Conservation (phyloP, 2,113 vertebrate species). For the Callorhinus ursinus region DNA sequence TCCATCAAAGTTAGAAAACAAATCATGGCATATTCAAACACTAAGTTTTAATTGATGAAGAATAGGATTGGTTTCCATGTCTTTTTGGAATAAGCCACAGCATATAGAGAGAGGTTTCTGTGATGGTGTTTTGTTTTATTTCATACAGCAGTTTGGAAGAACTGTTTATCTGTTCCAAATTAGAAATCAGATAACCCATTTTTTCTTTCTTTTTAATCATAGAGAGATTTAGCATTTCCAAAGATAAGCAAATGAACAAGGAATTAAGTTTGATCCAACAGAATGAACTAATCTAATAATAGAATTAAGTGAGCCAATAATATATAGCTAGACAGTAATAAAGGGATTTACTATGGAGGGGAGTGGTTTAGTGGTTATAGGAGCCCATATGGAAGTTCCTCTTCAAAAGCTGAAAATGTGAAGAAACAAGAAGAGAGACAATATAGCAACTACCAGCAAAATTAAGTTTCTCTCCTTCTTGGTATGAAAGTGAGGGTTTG, state of each 20-base stretch:
- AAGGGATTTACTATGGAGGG: background rate
- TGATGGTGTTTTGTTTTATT: slow-evolving; percentile 47
- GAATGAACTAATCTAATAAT: slow-evolving; percentile 58
- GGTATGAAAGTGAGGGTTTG: background rate
- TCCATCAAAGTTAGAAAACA: slow-evolving; percentile 71
- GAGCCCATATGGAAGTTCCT: background rate
- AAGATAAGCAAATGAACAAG: slow-evolving; percentile 52
- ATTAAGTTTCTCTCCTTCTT: background rate
- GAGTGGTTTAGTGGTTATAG: background rate
- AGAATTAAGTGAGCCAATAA: slow-evolving; percentile 24
- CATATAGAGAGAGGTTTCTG: background rate
- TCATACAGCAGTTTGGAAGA: slow-evolving; percentile 24
- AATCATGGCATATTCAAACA: slow-evolving; percentile 51
- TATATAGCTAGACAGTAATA: background rate
- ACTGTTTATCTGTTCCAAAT: slow-evolving; percentile 56
- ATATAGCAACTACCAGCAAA: background rate
- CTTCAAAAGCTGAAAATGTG: background rate
- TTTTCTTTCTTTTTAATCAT: slow-evolving; percentile 55
- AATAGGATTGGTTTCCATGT: slow-evolving; percentile 6
- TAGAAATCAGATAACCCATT: slow-evolving; percentile 32
- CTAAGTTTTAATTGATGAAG: slow-evolving; percentile 68
- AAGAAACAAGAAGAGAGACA: background rate
- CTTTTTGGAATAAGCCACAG: slow-evolving; percentile 42
- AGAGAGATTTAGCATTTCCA: slow-evolving; percentile 8
- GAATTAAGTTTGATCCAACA: slow-evolving; percentile 32